phyloP scores from a whole-genome alignment of 2,113 vertebrate species.

The Limanda limanda region DNA sequence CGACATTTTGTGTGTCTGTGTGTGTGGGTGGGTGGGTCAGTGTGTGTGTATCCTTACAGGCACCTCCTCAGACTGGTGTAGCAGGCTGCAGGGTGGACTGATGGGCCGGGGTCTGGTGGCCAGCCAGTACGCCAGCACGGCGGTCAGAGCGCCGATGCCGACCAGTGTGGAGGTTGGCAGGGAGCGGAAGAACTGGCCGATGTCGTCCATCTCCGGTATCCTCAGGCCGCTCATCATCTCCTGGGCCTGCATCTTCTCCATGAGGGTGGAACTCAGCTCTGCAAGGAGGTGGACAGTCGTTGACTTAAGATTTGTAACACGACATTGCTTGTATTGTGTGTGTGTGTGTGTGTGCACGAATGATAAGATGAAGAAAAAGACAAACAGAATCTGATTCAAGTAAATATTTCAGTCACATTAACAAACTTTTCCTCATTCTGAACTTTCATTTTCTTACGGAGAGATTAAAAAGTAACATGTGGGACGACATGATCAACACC shows the following conservation, averaged over 20 bases:
- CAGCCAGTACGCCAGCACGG: conserved; percentile 94
- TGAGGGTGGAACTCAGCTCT: conserved; percentile 91
- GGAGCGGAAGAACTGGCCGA: conserved; percentile 90
- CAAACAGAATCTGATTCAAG: neutral
- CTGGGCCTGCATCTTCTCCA: conserved; percentile 97
- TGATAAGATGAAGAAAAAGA: neutral
- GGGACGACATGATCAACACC: neutral
- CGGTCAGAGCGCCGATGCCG: conserved; percentile 91
- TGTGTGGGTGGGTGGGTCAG: neutral
- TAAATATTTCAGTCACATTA: too few relatives aligned
- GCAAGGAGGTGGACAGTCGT: conserved; percentile 34
- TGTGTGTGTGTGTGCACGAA: neutral
- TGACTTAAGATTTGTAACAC: neutral
- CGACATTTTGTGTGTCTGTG: neutral
- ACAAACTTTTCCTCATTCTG: too few relatives aligned
- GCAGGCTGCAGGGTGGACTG: conserved; percentile 91
- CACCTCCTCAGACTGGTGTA: conserved; percentile 91
- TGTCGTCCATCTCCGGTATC: conserved; percentile 90
- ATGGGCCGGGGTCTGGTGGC: conserved; percentile 91
- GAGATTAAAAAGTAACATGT: neutral
- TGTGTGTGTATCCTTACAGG: conserved; percentile 82
- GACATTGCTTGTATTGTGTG: neutral
- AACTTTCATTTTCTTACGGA: neutral
- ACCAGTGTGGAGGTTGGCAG: conserved; percentile 91
- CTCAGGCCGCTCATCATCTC: conserved; percentile 90